Percentiles rank a stretch among this genome's conserved stretches.
These are phyloP conservation scores for Dicroscelio sp. DNA, from an alignment of 2,888 invertebrate species.

Conservation along the genomic window DNA sequence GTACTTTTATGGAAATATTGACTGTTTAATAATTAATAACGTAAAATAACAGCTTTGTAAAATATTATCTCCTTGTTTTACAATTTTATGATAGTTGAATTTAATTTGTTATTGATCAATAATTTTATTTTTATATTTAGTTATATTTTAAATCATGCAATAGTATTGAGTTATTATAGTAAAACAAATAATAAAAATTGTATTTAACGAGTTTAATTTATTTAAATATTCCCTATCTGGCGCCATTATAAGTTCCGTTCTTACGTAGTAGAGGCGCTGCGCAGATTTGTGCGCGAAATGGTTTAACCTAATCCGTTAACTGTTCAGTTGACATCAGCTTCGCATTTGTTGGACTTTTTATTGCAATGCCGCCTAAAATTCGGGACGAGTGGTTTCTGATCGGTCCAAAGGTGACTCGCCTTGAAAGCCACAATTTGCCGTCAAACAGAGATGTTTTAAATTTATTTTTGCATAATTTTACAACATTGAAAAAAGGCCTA, in stretches of 20 bases:
- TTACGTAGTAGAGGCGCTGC: not conserved
- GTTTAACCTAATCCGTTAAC: not conserved
- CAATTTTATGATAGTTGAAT: not conserved
- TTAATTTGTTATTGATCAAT: not conserved
- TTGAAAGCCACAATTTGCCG: not conserved
- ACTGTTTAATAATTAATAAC: not conserved
- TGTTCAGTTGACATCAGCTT: not conserved
- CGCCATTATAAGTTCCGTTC: not conserved
- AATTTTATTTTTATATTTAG: conserved; percentile 8
- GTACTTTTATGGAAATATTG: not conserved
- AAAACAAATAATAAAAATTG: no score
- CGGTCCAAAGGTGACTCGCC: not conserved
- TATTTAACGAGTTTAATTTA: not conserved
- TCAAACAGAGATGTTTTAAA: not conserved
- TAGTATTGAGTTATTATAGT: no score
- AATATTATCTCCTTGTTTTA: conserved; percentile 7
- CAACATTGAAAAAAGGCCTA: not conserved
- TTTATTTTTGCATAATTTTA: conserved; percentile 3
- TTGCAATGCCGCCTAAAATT: not conserved
- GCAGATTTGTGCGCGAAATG: not conserved
- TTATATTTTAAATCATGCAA: no score
- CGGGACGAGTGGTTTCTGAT: not conserved
- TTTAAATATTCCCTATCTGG: not conserved
- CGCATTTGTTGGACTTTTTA: not conserved
- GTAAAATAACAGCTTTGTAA: not conserved